Percentiles rank a stretch among this genome's conserved stretches.
These are phyloP conservation scores for Phengaris alcon DNA, from an alignment of 2,888 invertebrate genomes.

Conservation along the genomic window DNA sequence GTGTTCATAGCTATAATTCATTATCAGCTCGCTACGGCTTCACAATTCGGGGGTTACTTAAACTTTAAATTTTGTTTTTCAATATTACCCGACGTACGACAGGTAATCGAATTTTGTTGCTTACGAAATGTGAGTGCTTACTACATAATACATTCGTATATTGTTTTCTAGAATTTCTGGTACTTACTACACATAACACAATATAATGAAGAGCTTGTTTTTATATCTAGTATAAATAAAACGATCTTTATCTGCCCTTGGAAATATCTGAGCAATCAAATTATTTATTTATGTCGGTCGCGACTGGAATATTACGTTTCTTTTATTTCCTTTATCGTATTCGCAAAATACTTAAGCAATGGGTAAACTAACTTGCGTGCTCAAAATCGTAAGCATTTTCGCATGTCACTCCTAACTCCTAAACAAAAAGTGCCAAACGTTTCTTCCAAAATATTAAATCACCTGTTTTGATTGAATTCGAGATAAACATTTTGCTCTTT, in stretches of 20 bases:
- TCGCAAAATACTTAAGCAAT: constrained; percentile 1
- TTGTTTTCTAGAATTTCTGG: too few relatives aligned
- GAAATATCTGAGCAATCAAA: neutral
- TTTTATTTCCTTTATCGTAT: constrained; percentile 7
- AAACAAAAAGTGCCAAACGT: neutral
- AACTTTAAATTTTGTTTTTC: too few relatives aligned
- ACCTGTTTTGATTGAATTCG: neutral
- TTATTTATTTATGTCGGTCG: neutral
- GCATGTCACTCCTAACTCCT: neutral
- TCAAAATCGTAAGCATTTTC: neutral
- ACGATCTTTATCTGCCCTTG: constrained; percentile 1
- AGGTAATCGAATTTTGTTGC: too few relatives aligned
- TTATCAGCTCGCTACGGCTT: too few relatives aligned
- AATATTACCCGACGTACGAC: too few relatives aligned
- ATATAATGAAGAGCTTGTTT: neutral
- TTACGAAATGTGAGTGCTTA: too few relatives aligned
- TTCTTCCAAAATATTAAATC: neutral
- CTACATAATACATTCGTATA: too few relatives aligned
- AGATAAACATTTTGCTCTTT: neutral
- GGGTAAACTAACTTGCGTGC: neutral
- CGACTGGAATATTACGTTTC: neutral
- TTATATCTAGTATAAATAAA: neutral
- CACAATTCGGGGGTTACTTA: too few relatives aligned
- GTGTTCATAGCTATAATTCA: too few relatives aligned
- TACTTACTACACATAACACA: too few relatives aligned